Percentiles rank a stretch among this genome's conserved stretches.
These are phyloP conservation scores for Poeciliopsis turneri DNA, from an alignment of 2,797 vertebrate genomes.

Conservation along the genomic window DNA sequence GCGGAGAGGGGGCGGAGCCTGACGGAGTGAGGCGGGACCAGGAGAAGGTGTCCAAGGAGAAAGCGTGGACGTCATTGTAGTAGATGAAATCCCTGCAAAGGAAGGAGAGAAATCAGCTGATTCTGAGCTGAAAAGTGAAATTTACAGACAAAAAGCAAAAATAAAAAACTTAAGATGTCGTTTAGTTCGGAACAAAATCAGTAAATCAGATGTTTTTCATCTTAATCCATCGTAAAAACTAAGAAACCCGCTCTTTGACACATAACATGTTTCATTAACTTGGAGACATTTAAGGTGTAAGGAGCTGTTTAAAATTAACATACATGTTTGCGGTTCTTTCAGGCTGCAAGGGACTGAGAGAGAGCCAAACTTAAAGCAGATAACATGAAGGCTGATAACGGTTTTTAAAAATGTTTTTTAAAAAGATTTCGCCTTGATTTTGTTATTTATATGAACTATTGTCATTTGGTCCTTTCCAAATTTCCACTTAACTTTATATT, in stretches of 20 bases:
- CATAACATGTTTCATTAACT: background rate
- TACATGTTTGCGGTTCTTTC: background rate
- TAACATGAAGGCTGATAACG: background rate
- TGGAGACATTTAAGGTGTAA: background rate
- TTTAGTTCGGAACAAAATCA: background rate
- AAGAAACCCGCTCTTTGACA: background rate
- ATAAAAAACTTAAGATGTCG: background rate
- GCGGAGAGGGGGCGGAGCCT: constrained; percentile 83
- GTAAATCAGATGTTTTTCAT: background rate
- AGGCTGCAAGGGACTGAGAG: background rate
- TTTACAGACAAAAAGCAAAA: background rate
- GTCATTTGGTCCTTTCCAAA: too few species aligned
- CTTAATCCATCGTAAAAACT: background rate
- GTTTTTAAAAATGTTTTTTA: background rate
- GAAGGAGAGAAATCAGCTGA: background rate
- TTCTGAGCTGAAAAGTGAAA: background rate
- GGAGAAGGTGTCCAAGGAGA: constrained; percentile 89
- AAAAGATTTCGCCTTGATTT: background rate
- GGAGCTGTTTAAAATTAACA: background rate
- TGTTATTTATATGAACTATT: too few species aligned
- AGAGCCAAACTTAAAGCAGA: background rate
- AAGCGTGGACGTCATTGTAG: constrained; percentile 90
- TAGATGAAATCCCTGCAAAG: constrained; percentile 93
- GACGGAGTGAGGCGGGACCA: constrained; percentile 87
- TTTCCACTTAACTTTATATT: too few species aligned